Base-by-base conservation (phyloP, 1,140 invertebrate species). In the Acromyrmex charruanus region DNA sequence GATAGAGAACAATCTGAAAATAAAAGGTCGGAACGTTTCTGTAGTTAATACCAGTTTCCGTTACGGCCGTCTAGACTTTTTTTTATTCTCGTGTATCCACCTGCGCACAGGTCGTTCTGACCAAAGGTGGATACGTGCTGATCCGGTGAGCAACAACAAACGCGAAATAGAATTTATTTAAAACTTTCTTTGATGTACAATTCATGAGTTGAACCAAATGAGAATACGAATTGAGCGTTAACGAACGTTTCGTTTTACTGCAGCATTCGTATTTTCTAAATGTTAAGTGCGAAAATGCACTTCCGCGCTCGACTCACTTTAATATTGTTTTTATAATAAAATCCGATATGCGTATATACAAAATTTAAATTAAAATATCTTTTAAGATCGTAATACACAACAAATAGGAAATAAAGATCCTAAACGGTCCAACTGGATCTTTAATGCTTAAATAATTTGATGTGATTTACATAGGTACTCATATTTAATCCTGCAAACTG, bases 131-230 rank as follows among this genome's bases (percentile, higher is more conserved):
- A 16, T 65, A 35, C n/a, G 51, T 16, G 9, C 14, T 31, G 25
- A n/a, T 59, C 59, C 39, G 18, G 3, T 6, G 59, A 79, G n/a
- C 59, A 65, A 77, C 58, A 77, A 35, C 77, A 66, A 79, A 51
- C 61, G 61, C 25, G 25, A 25, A 61, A n/a, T 77, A 35, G 28
- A 66, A 79, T 79, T 66, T 49, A 79, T 79, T 79, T 66, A 79
- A 79, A 79, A 79, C 77, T 66, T 79, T 66, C 61, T 79, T 66
- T 79, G 74, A 77, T 59, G 74, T 44, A 28, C n/a, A 10, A 63
- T 21, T 66, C 59, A 66, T 79, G 44, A 77, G 25, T 53, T 18
- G 25, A 12, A 65, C 39, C 39, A 10, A 49, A 49, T 9, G 25
- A 44, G 39, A 44, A 44, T 44, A 44, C 25, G 12, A 79, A 65